Evolutionary conservation across 2,113 vertebrate genomes (phyloP).

Genomic region (Ginglymostoma cirratum): DNA sequence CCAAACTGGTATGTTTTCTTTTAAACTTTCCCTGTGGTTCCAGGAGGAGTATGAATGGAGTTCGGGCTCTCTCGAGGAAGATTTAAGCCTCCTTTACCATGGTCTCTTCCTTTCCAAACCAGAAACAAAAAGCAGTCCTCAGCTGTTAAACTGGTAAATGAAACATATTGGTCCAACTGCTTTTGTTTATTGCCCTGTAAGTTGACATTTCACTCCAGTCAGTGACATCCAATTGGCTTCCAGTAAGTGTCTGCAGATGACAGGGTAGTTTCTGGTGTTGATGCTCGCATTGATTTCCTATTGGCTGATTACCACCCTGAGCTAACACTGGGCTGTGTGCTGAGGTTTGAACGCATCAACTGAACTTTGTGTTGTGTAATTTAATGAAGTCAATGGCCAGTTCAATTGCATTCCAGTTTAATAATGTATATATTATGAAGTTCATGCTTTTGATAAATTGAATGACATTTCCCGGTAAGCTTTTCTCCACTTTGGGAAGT

Average conservation of each 20-base stretch:
- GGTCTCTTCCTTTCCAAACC: no score
- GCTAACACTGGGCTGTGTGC: not conserved
- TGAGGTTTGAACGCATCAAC: not conserved
- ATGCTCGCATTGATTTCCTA: not conserved
- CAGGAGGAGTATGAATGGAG: no score
- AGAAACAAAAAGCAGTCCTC: no score
- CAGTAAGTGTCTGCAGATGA: not conserved
- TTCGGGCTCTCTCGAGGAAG: no score
- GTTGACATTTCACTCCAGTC: not conserved
- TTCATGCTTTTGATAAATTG: not conserved
- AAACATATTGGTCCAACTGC: no score
- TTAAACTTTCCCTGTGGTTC: no score
- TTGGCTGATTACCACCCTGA: not conserved
- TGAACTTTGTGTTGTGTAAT: not conserved
- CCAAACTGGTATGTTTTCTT: no score
- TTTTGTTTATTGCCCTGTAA: not conserved
- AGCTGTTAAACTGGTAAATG: no score
- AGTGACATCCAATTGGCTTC: not conserved
- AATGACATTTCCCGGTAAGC: not conserved
- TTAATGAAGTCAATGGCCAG: not conserved
- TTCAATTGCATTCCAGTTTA: not conserved
- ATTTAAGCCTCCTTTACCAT: no score
- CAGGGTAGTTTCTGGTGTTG: no score
- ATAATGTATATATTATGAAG: no score
- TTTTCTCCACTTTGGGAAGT: not conserved